Evolutionary conservation across 2,888 invertebrate species (phyloP).

Genomic region (Tolmerus cingulatus): DNA sequence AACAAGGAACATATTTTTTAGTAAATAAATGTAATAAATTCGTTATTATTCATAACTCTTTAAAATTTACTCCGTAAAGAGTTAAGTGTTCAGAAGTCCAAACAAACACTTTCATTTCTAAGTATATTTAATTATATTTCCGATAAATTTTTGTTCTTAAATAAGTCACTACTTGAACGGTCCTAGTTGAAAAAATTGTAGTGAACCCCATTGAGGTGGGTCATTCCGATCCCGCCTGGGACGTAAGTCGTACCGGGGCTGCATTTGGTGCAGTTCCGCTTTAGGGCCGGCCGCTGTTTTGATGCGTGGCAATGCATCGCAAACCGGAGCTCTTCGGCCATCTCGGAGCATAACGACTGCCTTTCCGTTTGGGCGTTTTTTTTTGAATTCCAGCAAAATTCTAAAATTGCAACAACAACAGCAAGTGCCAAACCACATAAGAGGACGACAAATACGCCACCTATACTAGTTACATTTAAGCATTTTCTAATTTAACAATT

Average conservation of each 20-base stretch:
- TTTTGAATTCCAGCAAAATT: conserved; percentile 94
- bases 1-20: too few species aligned
- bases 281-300: conserved; percentile 79
- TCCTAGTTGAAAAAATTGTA: conserved; percentile 60
- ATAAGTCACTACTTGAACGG: neutral
- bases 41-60: too few species aligned
- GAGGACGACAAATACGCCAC: conserved; percentile 96
- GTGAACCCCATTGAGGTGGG: conserved; percentile 57
- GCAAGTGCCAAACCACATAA: conserved; percentile 91
- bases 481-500: too few species aligned
- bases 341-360: conserved; percentile 92
- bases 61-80: too few species aligned
- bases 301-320: conserved; percentile 89
- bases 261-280: conserved; percentile 79
- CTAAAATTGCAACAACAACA: conserved; percentile 89
- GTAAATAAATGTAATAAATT: too few species aligned
- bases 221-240: conserved; percentile 62
- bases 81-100: too few species aligned
- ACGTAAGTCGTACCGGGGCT: conserved; percentile 76
- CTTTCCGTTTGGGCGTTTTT: conserved; percentile 84
- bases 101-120: neutral
- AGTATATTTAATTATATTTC: neutral
- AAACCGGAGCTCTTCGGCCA: conserved; percentile 91
- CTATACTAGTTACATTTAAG: conserved; percentile 61
- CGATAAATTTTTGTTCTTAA: too few species aligned